A percentile compares a stretch with the other conserved stretches of the same genome.
Evolutionary conservation across 2,888 invertebrate genomes (phyloP).

Genomic region (Hyposoter dolosus): DNA sequence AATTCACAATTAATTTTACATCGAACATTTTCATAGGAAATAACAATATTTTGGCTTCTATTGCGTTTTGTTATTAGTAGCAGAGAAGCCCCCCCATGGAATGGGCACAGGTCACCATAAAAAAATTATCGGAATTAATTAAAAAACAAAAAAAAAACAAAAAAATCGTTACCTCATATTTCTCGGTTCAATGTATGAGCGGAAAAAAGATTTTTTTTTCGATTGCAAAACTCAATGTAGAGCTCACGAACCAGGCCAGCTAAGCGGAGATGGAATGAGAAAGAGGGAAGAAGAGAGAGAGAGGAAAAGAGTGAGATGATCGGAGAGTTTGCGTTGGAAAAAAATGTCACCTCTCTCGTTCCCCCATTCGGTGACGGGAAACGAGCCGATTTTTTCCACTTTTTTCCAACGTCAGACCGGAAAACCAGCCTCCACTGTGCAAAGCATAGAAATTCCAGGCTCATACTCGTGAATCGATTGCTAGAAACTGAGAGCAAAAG

Average conservation of each 20-base stretch:
- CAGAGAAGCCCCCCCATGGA: background rate
- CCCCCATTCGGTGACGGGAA: slow-evolving; percentile 5
- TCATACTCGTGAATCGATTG: background rate
- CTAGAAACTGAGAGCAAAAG: background rate
- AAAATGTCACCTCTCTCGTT: slow-evolving; percentile 35
- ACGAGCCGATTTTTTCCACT: slow-evolving; percentile 30
- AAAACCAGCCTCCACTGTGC: slow-evolving; percentile 25
- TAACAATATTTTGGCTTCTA: background rate
- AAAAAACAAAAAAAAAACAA: slow-evolving; percentile 26
- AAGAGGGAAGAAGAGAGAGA: slow-evolving; percentile 11
- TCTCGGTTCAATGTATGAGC: slow-evolving; percentile 30
- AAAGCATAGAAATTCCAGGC: slow-evolving; percentile 7
- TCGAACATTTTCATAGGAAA: background rate
- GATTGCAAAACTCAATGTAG: slow-evolving; percentile 28
- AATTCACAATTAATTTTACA: background rate
- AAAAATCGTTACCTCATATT: slow-evolving; percentile 41
- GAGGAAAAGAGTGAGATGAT: slow-evolving; percentile 16
- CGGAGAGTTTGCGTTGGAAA: slow-evolving; percentile 38
- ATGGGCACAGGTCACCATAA: background rate
- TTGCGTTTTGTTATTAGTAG: background rate
- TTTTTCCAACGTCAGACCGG: slow-evolving; percentile 31
- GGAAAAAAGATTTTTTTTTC: slow-evolving; percentile 54
- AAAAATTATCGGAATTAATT: slow-evolving; percentile 37
- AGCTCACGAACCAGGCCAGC: slow-evolving; percentile 37
- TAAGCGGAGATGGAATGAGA: slow-evolving; percentile 7